Evolutionary conservation across 30 jellyfish, hydroid and myxozoan species (phyloP).

Genomic region (Sanderia malayensis): DNA sequence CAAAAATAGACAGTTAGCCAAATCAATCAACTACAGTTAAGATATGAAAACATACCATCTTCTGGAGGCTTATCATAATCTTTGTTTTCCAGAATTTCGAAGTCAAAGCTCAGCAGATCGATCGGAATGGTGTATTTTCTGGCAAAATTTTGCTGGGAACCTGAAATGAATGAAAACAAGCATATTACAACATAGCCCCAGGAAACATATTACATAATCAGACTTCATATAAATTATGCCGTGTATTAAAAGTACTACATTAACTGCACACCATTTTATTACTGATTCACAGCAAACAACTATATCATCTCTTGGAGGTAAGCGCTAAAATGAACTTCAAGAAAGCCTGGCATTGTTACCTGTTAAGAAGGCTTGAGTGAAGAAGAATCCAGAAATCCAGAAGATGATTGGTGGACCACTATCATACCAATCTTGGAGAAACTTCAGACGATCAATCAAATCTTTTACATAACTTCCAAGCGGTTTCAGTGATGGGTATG

Average conservation of each 20-base stretch:
- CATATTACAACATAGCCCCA: too few relatives aligned
- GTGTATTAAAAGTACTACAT: too few relatives aligned
- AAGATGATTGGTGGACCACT: conserved; percentile 74
- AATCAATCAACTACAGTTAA: too few relatives aligned
- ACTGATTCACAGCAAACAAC: too few relatives aligned
- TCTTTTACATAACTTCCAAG: conserved; percentile 90
- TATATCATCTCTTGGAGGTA: too few relatives aligned
- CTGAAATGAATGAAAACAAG: too few relatives aligned
- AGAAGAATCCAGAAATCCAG: conserved; percentile 92
- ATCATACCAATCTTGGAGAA: conserved; percentile 82
- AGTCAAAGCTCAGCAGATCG: conserved; percentile 77
- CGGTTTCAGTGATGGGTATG: conserved; percentile 88
- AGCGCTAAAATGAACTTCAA: too few relatives aligned
- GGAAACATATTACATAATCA: too few relatives aligned
- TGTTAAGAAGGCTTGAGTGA: conserved; percentile 88
- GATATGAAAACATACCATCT: conserved; percentile 85
- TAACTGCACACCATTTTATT: too few relatives aligned
- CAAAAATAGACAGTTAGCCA: too few relatives aligned
- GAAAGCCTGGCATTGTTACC: too few relatives aligned
- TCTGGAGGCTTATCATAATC: conserved; percentile 66
- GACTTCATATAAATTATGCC: too few relatives aligned
- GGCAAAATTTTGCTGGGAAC: conserved; percentile 90
- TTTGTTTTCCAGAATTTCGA: conserved; percentile 64
- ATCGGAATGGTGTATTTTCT: conserved; percentile 84
- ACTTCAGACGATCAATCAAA: conserved; percentile 64